Conservation (phyloP, 2,797 vertebrate genomes). For the Paratrypauchen microcephalus region DNA sequence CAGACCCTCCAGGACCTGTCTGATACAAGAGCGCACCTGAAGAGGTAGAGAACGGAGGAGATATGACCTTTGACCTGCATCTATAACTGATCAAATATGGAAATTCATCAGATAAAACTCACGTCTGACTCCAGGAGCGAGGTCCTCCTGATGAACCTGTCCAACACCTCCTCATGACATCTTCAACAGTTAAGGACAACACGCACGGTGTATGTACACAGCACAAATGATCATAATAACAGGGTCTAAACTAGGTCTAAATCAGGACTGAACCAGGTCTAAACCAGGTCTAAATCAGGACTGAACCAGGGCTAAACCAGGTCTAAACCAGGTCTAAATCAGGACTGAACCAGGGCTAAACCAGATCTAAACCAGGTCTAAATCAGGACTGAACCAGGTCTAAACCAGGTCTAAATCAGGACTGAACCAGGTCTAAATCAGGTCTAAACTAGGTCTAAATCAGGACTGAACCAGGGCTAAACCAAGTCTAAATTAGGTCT, state of each 20-base stretch:
- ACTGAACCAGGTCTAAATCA: neutral
- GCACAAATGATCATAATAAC: no score
- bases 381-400: neutral
- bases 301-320: neutral
- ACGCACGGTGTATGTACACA: neutral
- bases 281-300: no score
- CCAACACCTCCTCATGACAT: slow-evolving; percentile 92
- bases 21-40: slow-evolving; percentile 86
- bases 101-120: slow-evolving; percentile 48
- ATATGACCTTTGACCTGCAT: no score
- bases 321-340: no score
- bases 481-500: neutral
- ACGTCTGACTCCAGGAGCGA: slow-evolving; percentile 91
- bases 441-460: neutral
- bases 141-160: slow-evolving; percentile 87
- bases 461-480: neutral
- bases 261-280: no score
- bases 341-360: neutral
- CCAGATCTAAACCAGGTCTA: neutral
- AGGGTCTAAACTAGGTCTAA: no score
- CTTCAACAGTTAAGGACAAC: slow-evolving; percentile 59
- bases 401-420: neutral
- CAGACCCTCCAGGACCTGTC: slow-evolving; percentile 89
- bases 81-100: no score
- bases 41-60: neutral